Evolutionary conservation across 2,113 vertebrate genomes (phyloP), one percentile per base, ranked within the genome.

Genomic region (Oreochromis aureus): DNA sequence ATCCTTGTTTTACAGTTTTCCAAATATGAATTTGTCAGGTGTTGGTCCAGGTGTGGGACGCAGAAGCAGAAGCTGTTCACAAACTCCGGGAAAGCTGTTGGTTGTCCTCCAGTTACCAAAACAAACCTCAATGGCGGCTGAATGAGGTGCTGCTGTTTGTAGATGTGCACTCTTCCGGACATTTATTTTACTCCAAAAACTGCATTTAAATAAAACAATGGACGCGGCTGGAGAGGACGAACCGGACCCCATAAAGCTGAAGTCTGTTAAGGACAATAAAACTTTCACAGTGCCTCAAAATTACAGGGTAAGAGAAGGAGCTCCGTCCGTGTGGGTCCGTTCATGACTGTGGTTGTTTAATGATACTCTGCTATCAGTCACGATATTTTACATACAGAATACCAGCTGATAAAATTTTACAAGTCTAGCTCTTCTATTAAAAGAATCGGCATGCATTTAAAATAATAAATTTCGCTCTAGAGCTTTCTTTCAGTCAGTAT

Each of bases 221-320:
- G 96, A 97, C 15, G 15, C 54, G 4, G 15, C 80, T 2, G 88
- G 66, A 66, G 96, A 97, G 2, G 91, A 95, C 5, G 96, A 96
- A 32, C 89, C 92, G 54, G 96, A 96, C 2, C 93, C 89, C 0
- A 96, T 97, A 81, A 92, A 81, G 48, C 93, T 97, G 13, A 97
- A 96, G 61, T 96, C 96, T 2, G 44, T 97, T 3, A 97, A 96
- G 87, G 95, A 93, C 82, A 87, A 91, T 15, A 95, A 82, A 88
- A 95, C 93, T 5, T 97, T 96, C 84, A 93, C 93, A 10, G 96
- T 97, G 51, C 96, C 97, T 44, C 94, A 95, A 53, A 94, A 84
- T 11, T 95, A 97, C 13, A 84, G 96, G 95, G 97, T 97, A 82
- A 95, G 96, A 91, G 66, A 30, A 4, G 3, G 16, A 81, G 79